Percentiles rank a stretch among this genome's conserved stretches.
Evolutionary conservation across 2,113 vertebrate genomes (phyloP).

Genomic region (Centrocercus urophasianus): DNA sequence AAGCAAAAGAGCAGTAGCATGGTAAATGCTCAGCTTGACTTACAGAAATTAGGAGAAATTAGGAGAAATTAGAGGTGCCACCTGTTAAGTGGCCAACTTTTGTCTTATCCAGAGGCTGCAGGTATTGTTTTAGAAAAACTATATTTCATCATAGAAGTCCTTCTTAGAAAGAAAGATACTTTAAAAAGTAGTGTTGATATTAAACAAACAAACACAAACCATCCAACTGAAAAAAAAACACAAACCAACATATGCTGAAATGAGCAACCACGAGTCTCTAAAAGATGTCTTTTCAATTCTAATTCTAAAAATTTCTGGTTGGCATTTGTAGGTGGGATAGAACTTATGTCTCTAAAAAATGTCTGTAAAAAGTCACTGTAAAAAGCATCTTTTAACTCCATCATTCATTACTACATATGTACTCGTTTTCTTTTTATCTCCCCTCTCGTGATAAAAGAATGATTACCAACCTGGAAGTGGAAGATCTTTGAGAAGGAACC

Average conservation of each 20-base stretch:
- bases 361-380: neutral
- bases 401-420: neutral
- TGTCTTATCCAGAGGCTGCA: neutral
- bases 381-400: neutral
- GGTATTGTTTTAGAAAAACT: neutral
- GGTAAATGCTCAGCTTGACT: neutral
- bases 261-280: accelerated
- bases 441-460: slow-evolving; percentile 65
- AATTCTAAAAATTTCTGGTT: neutral
- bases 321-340: accelerated
- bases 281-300: neutral
- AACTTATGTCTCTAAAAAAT: no score
- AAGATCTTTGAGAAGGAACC: slow-evolving; percentile 85
- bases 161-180: neutral
- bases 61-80: neutral
- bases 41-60: neutral
- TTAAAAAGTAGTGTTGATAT: neutral
- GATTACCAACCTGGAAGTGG: slow-evolving; percentile 79
- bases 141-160: accelerated
- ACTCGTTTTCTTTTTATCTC: neutral
- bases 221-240: neutral
- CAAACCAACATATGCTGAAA: neutral
- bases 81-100: neutral
- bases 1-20: neutral
- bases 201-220: neutral